Evolutionary conservation across 2,888 invertebrate genomes (phyloP).

Genomic region (Lottia gigantea): DNA sequence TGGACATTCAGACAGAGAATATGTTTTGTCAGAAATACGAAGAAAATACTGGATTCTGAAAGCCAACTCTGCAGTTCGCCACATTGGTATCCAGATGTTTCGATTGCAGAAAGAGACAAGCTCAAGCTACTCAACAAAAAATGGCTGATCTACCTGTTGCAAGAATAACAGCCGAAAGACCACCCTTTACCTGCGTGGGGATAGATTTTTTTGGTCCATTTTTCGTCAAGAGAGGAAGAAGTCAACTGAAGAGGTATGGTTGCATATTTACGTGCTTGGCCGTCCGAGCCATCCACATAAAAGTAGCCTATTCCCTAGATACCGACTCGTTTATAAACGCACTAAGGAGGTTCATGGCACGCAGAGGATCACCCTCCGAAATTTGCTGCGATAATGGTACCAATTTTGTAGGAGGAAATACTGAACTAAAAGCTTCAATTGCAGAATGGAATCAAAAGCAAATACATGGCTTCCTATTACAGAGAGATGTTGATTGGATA

Average conservation of each 20-base stretch:
- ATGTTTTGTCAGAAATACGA: not conserved
- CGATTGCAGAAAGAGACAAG: conserved; percentile 4
- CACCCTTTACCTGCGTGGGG: conserved; percentile 26
- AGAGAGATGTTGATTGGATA: conserved; percentile 6
- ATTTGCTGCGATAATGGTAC: conserved; percentile 29
- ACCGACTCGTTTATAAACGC: conserved; percentile 28
- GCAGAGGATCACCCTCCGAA: conserved; percentile 25
- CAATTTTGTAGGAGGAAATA: conserved; percentile 23
- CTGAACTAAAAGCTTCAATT: conserved; percentile 23
- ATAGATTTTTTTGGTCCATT: conserved; percentile 28
- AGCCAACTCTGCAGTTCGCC: not conserved
- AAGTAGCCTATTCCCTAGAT: conserved; percentile 21
- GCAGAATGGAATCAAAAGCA: conserved; percentile 25
- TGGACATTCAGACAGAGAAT: conserved; percentile 8
- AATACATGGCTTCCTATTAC: conserved; percentile 7
- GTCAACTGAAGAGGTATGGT: conserved; percentile 23
- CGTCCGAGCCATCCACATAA: conserved; percentile 14
- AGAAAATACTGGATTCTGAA: conserved; percentile 15
- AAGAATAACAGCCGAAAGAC: conserved; percentile 16
- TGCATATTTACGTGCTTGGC: conserved; percentile 27
- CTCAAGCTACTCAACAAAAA: conserved; percentile 15
- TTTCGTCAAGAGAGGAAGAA: conserved; percentile 22
- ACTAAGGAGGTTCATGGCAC: conserved; percentile 25
- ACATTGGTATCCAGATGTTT: conserved; percentile 11
- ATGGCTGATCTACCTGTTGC: conserved; percentile 22